These are phyloP conservation scores for Teinopalpus imperialis DNA, from an alignment of 2,888 invertebrate genomes.

Conservation along the genomic window DNA sequence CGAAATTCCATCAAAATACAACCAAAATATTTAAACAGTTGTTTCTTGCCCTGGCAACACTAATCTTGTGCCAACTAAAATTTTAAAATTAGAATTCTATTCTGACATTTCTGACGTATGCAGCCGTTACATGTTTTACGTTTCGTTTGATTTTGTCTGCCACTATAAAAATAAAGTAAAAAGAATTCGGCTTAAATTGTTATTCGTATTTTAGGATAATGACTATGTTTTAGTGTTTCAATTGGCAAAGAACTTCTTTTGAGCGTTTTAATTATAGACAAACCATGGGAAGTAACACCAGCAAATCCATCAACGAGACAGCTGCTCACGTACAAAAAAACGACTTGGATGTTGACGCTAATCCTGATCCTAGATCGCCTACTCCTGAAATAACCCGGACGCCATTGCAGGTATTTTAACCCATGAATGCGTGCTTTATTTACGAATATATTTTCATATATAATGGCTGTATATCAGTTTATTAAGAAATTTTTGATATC, in stretches of 20 bases:
- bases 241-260: constrained; percentile 22
- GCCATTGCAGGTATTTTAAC: constrained; percentile 76
- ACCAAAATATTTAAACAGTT: too few species aligned
- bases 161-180: constrained; percentile 13
- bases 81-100: constrained; percentile 56
- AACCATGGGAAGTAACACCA: constrained; percentile 70
- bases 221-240: constrained; percentile 11
- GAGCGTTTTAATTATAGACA: constrained; percentile 15
- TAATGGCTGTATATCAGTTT: too few species aligned
- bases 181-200: constrained; percentile 6
- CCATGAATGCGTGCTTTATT: neutral
- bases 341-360: constrained; percentile 49
- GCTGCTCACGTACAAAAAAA: constrained; percentile 48
- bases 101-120: constrained; percentile 45
- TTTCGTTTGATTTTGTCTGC: constrained; percentile 23
- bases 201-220: constrained; percentile 13
- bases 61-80: constrained; percentile 5
- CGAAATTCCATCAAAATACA: too few species aligned
- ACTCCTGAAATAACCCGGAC: constrained; percentile 82
- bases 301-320: constrained; percentile 56
- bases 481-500: too few species aligned
- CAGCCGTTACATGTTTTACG: constrained; percentile 66
- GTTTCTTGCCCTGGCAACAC: constrained; percentile 6
- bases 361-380: constrained; percentile 82
- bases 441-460: neutral